A percentile compares a stretch with the other conserved stretches of the same genome.
Evolutionary conservation across 2,888 invertebrate genomes (phyloP).

Genomic region (Eupelmus urozonus): DNA sequence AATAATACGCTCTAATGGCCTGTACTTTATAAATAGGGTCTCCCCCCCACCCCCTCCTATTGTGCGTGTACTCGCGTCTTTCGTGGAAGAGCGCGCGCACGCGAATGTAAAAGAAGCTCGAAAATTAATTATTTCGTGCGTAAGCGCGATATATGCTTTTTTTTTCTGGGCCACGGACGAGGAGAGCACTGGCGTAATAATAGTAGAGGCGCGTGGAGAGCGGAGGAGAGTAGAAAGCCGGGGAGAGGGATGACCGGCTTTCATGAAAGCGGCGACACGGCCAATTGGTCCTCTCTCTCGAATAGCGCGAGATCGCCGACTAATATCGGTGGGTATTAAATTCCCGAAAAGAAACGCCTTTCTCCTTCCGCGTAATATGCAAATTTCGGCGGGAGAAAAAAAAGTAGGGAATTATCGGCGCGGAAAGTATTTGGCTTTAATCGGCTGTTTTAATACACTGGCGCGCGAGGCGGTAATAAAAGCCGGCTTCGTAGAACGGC

Average conservation of each 20-base stretch:
- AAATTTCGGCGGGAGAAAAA: not conserved
- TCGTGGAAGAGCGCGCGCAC: not conserved
- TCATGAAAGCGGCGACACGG: not conserved
- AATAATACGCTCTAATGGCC: constrained; percentile 41
- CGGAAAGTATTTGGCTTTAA: constrained; percentile 3
- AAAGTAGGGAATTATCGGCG: not conserved
- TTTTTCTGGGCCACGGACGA: not conserved
- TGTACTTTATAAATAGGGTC: constrained; percentile 48
- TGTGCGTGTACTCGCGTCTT: not conserved
- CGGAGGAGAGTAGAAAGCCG: not conserved
- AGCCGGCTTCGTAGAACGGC: not conserved
- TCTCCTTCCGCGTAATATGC: not conserved
- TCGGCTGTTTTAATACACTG: not conserved
- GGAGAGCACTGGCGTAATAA: not conserved
- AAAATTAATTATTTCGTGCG: not conserved
- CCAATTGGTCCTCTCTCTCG: not conserved
- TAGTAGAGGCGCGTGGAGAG: not conserved
- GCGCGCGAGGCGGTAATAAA: no score
- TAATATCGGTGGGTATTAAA: constrained; percentile 7
- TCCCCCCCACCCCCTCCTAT: not conserved
- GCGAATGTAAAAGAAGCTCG: not conserved
- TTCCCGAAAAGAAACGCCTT: constrained; percentile 10
- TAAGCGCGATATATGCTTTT: not conserved
- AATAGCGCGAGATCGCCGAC: not conserved
- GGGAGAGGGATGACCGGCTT: not conserved